Evolutionary conservation across 2,888 invertebrate genomes (phyloP), one percentile per base, ranked within the genome.

Genomic region (Lacanobia oleracea): DNA sequence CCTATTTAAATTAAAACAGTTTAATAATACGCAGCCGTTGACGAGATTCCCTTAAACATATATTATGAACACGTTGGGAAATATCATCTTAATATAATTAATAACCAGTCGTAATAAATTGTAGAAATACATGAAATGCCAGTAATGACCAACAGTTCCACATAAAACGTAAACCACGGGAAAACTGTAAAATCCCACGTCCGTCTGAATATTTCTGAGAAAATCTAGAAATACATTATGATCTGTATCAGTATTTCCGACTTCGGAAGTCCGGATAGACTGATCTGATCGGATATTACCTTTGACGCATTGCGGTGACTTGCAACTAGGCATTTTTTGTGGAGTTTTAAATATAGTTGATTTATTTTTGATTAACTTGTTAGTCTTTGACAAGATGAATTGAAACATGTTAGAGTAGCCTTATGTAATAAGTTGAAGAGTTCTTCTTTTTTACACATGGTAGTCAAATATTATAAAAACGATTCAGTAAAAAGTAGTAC

Each of bases 291-390:
- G 82, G 63, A 78, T 65, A 67, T 77, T 59, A 37, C 16, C 12
- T 43, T 64, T 79, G 82, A 82, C 79, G 66, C 56, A 82, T 40
- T 43, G 51, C 12, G 10, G 73, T 82, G 82, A 78, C 64, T 82
- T 78, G 72, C 79, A 12, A 8, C 61, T 37, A 21, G 54, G 16
- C 0, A 50, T 68, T 81, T 77, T 69, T 68, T 75, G 53, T 45
- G 2, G 4, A 0, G 1, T 1, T 73, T 48, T 57, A 18, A 18
- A 45, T 27, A 66, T 48, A n/a, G 2, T 12, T 6, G 33, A 45
- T 45, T n/a, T 45, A 57, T 27, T 51, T 61, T 40, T 4, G 21
- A 43, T 64, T 61, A 23, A 40, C 14, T 61, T 64, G 5, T 51
- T 56, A 61, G 10, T 68, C 23, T 60, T 54, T 81, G 50, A 23